Percentiles rank a stretch among this genome's conserved stretches.
phyloP scores from a whole-genome alignment of 2,797 vertebrate species.

The Acridotheres tristis region DNA sequence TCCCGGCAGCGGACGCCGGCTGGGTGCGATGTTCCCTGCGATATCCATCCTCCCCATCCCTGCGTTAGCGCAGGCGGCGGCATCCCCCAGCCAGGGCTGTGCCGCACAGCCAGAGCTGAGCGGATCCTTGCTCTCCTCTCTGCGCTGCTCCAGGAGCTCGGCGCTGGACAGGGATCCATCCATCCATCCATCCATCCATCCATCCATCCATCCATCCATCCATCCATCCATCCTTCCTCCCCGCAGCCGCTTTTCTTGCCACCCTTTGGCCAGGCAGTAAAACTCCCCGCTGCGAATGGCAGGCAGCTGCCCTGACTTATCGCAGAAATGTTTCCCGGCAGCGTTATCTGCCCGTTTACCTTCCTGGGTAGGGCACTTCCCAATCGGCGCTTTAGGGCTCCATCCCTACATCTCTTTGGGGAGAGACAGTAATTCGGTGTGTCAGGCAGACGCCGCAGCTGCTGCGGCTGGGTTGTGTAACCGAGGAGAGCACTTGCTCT shows the following conservation, averaged over 20 bases:
- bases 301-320: background rate
- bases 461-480: slow-evolving; percentile 52
- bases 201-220: rapidly evolving
- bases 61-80: background rate
- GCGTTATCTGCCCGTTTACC: background rate
- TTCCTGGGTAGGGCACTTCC: background rate
- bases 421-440: background rate
- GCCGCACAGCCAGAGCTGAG: background rate
- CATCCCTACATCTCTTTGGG: background rate
- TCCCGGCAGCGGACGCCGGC: background rate
- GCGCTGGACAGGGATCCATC: background rate
- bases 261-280: background rate
- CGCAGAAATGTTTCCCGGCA: background rate
- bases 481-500: slow-evolving; percentile 23
- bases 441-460: slow-evolving; percentile 26
- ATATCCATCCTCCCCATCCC: background rate
- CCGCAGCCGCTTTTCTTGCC: background rate
- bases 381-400: rapidly evolving
- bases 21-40: background rate
- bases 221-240: rapidly evolving
- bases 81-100: background rate
- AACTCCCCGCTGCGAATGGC: background rate
- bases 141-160: background rate
- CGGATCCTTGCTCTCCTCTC: background rate
- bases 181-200: rapidly evolving